Evolutionary conservation across 2,797 vertebrate genomes (phyloP), one percentile per base, ranked within the genome.

Genomic region (Channa striata): DNA sequence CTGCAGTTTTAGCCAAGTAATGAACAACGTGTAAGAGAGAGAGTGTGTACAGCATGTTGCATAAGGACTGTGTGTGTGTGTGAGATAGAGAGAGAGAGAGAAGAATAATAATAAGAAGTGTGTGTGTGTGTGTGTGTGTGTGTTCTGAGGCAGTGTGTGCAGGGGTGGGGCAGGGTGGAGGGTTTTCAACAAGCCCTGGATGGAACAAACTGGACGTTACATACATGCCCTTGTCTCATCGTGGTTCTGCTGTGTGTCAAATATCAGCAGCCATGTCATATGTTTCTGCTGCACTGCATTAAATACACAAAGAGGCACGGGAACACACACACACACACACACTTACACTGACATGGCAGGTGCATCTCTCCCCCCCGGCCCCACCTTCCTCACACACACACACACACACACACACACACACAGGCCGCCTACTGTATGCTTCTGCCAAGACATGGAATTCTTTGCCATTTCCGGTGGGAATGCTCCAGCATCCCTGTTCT

Each of bases 1-100:
- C 89, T 66, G 65, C 80, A 81, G 81, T 91, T 92, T 91, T 78
- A 89, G 81, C 77, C 65, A 68, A 88, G 88, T 89, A 91, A 91
- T 91, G 88, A 88, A 85, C 82, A 82, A 80, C 77, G 69, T 65
- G 81, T 84, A 73, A 72, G 77, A 74, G 84, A 78, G 69, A 34
- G 76, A 75, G 79, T 36, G 63, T 59, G 72, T 69, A 52, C 59
- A 72, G 80, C 53, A 50, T 60, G 85, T 91, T 91, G 86, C 82
- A 67, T 90, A 91, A 90, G 53, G 64, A 21, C 54, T 34, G 6
- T 30, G 56, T 12, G n/a, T 64, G 67, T 57, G 59, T 50, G 51
- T 51, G 16, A 7, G 16, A 17, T 6, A 40, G 11, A 12, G 36
- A 37, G 36, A 12, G 11, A 8, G 36, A 14, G 36, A 2, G 11